A percentile compares a stretch with the other conserved stretches of the same genome.
Evolutionary conservation across 2,888 invertebrate species (phyloP).

Genomic region (Cephalotes varians): DNA sequence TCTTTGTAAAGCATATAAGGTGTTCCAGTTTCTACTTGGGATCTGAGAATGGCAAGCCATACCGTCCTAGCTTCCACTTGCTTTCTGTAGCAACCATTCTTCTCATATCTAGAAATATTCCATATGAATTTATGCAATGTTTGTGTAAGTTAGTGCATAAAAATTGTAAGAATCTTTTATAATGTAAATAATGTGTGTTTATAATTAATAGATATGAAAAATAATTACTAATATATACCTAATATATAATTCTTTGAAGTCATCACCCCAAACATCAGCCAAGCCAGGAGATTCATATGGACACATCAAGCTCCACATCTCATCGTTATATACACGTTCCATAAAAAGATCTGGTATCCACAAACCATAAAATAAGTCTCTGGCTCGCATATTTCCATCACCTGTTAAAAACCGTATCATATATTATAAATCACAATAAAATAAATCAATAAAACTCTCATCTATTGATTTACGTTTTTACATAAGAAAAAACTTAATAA

Average conservation of each 20-base stretch:
- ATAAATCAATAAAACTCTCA: no score
- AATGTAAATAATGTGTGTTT: background rate
- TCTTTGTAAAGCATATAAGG: conserved; percentile 99
- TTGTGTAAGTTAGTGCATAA: background rate
- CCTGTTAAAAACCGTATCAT: conserved; percentile 83
- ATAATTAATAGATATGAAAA: background rate
- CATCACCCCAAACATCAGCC: conserved; percentile 96
- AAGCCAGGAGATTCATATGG: conserved; percentile 97
- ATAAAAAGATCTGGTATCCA: conserved; percentile 99
- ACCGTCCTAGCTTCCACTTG: conserved; percentile 93
- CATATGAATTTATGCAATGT: background rate
- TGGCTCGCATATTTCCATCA: conserved; percentile 91
- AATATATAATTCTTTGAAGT: conserved; percentile 95
- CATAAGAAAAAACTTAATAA: background rate
- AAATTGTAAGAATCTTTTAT: background rate
- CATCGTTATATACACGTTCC: conserved; percentile 95
- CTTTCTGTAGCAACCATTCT: conserved; percentile 90
- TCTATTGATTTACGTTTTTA: background rate
- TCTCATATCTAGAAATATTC: conserved; percentile 89
- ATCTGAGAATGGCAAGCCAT: conserved; percentile 97
- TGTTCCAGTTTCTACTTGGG: conserved; percentile 99
- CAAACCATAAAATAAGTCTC: conserved; percentile 98
- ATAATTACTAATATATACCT: conserved; percentile 85
- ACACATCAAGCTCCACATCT: conserved; percentile 98
- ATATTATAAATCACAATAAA: background rate